Evolutionary conservation across 2,888 invertebrate species (phyloP), one percentile per base, ranked within the genome.

Genomic region (Epistrophe grossulariae): DNA sequence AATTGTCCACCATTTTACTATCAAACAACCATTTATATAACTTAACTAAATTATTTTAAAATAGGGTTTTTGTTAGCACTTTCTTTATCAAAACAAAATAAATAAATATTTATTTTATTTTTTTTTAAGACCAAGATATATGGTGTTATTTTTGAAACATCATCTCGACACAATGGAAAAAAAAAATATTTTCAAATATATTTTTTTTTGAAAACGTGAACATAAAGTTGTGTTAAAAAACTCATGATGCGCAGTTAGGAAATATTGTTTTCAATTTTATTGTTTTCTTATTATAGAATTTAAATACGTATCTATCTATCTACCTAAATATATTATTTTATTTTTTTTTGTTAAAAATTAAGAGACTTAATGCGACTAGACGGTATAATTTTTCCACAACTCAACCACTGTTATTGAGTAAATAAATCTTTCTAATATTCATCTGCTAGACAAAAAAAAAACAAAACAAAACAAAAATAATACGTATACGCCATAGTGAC

Each of bases 401-500:
- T 31, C 31, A 31, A n/a, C 10, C 7, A 17, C 11, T 48, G 4
- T 35, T 19, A 66, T 35, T 31, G 17, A 66, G 10, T 0, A 48
- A 45, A 66, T 66, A 48, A 66, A 66, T 66, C 45, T 31, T 43
- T 40, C 13, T 45, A 8, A 45, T 6, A 15, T 43, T 45, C 2
- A n/a, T 13, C 40, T 4, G 1, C 13, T 13, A 24, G 24, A 13
- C 4, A 6, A 9, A 17, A 48, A 62, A 24, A 40, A 15, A 0
- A 31, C 5, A 31, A n/a, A n/a, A n/a, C n/a, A n/a, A n/a, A n/a
- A 2, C 5, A 13, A 55, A 57, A 79, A 72, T 17, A 28, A 19
- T 55, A 64, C 77, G 70, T 52, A 77, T 66, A 71, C 77, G 71
- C 57, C 64, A 11, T 7, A 57, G 76, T 55, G 55, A 76, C 15